Percentiles rank a stretch among this genome's conserved stretches.
Evolutionary conservation across 2,797 vertebrate species (phyloP).

Genomic region (Microctenopoma stevenorrisi): DNA sequence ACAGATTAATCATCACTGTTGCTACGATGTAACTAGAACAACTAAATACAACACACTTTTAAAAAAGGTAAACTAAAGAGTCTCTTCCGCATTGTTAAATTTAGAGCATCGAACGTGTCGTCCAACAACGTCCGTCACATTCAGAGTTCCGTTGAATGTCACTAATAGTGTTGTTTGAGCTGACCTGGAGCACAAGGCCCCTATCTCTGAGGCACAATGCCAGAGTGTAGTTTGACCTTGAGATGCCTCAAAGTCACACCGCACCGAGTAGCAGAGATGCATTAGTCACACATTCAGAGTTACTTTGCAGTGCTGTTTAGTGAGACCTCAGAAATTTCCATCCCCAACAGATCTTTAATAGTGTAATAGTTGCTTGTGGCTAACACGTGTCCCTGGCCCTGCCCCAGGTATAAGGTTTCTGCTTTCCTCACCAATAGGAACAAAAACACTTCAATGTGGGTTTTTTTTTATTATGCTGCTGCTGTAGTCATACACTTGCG

Average conservation of each 20-base stretch:
- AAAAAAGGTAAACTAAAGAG: no score
- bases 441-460: conserved; percentile 58
- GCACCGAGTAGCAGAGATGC: conserved; percentile 24
- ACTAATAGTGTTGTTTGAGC: conserved; percentile 5
- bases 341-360: conserved; percentile 48
- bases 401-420: conserved; percentile 62
- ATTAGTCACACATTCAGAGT: conserved; percentile 54
- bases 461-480: conserved; percentile 54
- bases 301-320: conserved; percentile 41
- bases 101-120: not conserved
- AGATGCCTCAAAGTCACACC: conserved; percentile 34
- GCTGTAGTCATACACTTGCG: conserved; percentile 71
- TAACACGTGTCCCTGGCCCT: conserved; percentile 65
- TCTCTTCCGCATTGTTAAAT: no score
- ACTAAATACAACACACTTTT: no score
- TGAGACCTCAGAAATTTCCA: conserved; percentile 61
- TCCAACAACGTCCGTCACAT: not conserved
- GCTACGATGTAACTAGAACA: no score
- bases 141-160: conserved; percentile 2
- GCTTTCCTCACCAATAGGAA: conserved; percentile 61
- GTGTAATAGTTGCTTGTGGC: conserved; percentile 47
- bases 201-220: conserved; percentile 20
- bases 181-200: conserved; percentile 1
- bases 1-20: no score
- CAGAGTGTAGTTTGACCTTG: conserved; percentile 37